Evolutionary conservation across 2,113 vertebrate genomes (phyloP), one percentile per base, ranked within the genome.

Genomic region (Gallinago jamesoni): DNA sequence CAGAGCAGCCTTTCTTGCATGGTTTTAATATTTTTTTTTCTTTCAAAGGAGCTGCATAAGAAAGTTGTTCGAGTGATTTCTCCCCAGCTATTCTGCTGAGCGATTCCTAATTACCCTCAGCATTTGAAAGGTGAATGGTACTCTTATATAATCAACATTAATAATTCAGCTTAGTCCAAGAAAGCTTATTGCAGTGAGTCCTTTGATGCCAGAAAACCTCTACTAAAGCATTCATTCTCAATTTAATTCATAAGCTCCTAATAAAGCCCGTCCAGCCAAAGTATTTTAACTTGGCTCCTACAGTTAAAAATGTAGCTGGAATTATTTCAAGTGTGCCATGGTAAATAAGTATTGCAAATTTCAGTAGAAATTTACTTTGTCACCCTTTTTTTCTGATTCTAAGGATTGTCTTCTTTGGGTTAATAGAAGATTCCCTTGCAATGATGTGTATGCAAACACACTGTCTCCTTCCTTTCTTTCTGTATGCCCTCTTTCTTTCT

Each of bases 111-210:
- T 96, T 91, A 90, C 85, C 76, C 83, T 94, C 78, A 73, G 24
- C 68, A 23, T 94, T 96, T 93, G 79, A 90, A 97, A 97, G 87
- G 96, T 96, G 95, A 97, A 92, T 75, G 52, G 67, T 94, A 73
- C 80, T 94, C 87, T 97, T 97, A 95, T 87, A 90, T 97, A 96
- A 97, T 93, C 85, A 91, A 90, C 64, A 52, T 96, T 73, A 75
- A 68, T 96, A 94, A 96, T 97, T 94, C 63, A 86, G 50, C 27
- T 76, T 82, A 67, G 88, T 78, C 84, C 55, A 79, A 84, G 95
- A 94, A 90, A 96, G 72, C 75, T 94, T 82, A 74, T 59, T 69
- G 52, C 74, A 90, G 86, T 60, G 90, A 79, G 67, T 57, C 93
- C 67, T 96, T 90, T 83, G 93, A 85, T 88, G 94, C 84, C 79